Percentiles rank a stretch among this genome's conserved stretches.
phyloP scores from a whole-genome alignment of 2,113 vertebrate genomes.

The Turnix velox region DNA sequence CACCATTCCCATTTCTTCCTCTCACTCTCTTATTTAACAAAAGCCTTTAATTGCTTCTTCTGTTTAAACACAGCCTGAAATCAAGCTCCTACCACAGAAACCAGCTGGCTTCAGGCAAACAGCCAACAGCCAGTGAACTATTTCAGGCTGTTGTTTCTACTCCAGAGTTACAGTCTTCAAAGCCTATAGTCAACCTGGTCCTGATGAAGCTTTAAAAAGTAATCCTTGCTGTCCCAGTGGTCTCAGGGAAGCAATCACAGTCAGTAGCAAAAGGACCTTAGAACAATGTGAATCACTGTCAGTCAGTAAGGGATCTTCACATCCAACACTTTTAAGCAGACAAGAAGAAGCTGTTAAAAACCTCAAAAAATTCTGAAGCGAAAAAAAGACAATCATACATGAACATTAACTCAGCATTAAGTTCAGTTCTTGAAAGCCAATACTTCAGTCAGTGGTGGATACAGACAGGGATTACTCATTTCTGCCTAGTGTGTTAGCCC shows the following conservation, averaged over 20 bases:
- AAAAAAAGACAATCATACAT: neutral
- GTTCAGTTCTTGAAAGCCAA: neutral
- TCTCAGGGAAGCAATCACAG: neutral
- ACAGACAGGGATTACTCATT: neutral
- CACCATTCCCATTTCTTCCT: neutral
- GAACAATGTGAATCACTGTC: neutral
- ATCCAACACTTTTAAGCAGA: neutral
- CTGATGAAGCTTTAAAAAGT: neutral
- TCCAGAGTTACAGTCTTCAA: neutral
- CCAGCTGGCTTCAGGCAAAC: neutral
- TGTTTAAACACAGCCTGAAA: neutral
- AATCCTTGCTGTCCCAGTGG: neutral
- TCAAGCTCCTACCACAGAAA: neutral
- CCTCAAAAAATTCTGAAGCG: neutral
- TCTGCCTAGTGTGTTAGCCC: neutral
- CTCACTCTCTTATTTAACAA: neutral
- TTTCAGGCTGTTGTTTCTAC: constrained; percentile 1
- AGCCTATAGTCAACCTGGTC: neutral
- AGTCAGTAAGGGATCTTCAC: neutral
- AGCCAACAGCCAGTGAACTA: constrained; percentile 5
- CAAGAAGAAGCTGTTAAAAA: neutral
- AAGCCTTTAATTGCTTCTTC: neutral
- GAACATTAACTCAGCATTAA: neutral
- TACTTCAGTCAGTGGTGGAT: neutral
- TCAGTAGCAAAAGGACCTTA: neutral